Evolutionary conservation across 1,140 invertebrate genomes (phyloP).

Genomic region (Diuraphis noxia): DNA sequence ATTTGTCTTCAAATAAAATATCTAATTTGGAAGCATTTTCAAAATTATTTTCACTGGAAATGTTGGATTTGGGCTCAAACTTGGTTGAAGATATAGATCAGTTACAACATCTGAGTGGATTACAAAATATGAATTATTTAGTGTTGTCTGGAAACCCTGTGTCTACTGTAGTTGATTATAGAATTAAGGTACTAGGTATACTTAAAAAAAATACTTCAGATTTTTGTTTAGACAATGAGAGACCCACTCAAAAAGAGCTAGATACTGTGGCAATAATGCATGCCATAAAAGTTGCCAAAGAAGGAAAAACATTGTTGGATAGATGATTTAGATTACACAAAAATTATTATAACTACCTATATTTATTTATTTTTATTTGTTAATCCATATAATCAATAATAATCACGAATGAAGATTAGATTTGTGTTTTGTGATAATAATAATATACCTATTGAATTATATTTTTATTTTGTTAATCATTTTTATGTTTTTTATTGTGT

Average conservation of each 20-base stretch:
- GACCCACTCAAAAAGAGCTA: constrained; percentile 82
- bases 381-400: neutral
- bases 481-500: neutral
- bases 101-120: constrained; percentile 74
- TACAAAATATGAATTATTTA: constrained; percentile 86
- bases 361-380: constrained; percentile 15
- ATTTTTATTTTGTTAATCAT: constrained; percentile 16
- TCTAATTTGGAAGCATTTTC: constrained; percentile 75
- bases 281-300: constrained; percentile 74
- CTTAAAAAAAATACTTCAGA: constrained; percentile 77
- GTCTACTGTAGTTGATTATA: constrained; percentile 82
- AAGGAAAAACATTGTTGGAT: constrained; percentile 63
- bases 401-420: neutral
- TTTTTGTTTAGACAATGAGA: constrained; percentile 84
- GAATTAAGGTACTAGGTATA: constrained; percentile 82
- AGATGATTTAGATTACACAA: neutral
- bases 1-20: constrained; percentile 85
- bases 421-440: neutral
- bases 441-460: neutral
- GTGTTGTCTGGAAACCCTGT: constrained; percentile 87
- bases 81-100: constrained; percentile 78
- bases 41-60: constrained; percentile 82
- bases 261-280: constrained; percentile 88
- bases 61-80: constrained; percentile 86
- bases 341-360: neutral